Percentiles rank a stretch among this genome's conserved stretches.
These are phyloP conservation scores for Butastur rufipennis DNA, from an alignment of 2,113 vertebrate species.

Conservation along the genomic window DNA sequence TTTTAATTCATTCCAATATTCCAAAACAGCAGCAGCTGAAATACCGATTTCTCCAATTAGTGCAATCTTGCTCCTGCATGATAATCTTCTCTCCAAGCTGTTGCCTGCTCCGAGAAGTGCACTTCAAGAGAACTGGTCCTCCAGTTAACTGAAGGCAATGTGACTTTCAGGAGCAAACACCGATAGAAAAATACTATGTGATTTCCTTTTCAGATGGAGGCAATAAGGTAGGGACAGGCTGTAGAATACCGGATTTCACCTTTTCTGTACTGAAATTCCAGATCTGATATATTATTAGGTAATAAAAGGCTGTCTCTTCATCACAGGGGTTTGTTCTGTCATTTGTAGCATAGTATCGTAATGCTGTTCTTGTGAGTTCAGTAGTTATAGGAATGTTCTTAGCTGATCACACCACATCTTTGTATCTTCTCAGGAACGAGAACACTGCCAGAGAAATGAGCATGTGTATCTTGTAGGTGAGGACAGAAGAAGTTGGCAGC, in stretches of 20 bases:
- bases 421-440: neutral
- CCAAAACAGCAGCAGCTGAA: constrained; percentile 36
- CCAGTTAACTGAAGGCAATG: neutral
- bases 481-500: neutral
- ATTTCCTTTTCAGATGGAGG: neutral
- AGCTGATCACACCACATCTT: neutral
- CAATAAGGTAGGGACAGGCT: neutral
- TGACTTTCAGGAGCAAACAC: neutral
- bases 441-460: rapidly evolving
- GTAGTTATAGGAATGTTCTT: neutral
- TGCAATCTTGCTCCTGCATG: constrained; percentile 1
- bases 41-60: constrained; percentile 56
- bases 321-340: neutral
- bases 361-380: neutral
- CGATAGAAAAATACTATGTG: neutral
- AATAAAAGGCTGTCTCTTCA: neutral
- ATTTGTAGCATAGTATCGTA: neutral
- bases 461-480: neutral
- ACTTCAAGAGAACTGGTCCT: neutral
- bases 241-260: neutral
- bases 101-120: neutral
- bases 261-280: neutral
- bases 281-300: neutral
- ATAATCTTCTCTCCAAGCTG: constrained; percentile 9
- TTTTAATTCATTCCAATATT: constrained; percentile 9